phyloP scores from a whole-genome alignment of 2,888 invertebrate species.

The Lottia scabra region DNA sequence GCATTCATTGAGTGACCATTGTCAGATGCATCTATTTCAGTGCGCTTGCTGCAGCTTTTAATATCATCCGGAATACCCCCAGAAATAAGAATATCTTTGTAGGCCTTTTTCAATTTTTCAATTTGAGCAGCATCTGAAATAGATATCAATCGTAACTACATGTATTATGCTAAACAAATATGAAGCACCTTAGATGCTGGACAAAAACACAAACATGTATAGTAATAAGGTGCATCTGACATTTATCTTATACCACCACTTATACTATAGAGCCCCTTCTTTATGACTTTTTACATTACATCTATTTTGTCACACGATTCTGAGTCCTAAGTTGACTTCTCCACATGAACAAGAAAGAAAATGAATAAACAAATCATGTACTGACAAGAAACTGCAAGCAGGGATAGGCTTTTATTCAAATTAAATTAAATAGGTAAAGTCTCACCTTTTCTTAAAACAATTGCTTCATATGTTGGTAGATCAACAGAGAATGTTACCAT shows the following conservation, averaged over 20 bases:
- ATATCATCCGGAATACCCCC: not conserved
- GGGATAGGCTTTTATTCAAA: not conserved
- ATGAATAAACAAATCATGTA: not conserved
- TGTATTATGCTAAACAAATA: slow-evolving; percentile 1
- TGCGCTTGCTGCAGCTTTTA: not conserved
- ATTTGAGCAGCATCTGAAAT: not conserved
- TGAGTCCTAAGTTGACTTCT: not conserved
- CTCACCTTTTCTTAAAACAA: slow-evolving; percentile 1
- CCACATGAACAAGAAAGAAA: not conserved
- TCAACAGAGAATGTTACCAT: not conserved
- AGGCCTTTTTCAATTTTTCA: not conserved
- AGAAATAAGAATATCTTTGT: not conserved
- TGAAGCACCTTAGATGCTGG: not conserved
- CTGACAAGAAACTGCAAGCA: not conserved
- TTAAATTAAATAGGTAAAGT: not conserved
- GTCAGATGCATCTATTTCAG: not conserved
- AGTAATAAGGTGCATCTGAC: not conserved
- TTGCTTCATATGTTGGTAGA: not conserved
- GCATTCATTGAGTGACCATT: not conserved
- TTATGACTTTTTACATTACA: not conserved
- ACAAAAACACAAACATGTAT: not conserved
- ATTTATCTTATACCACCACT: not conserved
- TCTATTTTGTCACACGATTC: not conserved
- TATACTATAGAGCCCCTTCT: too few species aligned
- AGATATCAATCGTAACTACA: not conserved